These are phyloP conservation scores for Centrocercus urophasianus DNA, from an alignment of 2,113 vertebrate species.

Conservation along the genomic window DNA sequence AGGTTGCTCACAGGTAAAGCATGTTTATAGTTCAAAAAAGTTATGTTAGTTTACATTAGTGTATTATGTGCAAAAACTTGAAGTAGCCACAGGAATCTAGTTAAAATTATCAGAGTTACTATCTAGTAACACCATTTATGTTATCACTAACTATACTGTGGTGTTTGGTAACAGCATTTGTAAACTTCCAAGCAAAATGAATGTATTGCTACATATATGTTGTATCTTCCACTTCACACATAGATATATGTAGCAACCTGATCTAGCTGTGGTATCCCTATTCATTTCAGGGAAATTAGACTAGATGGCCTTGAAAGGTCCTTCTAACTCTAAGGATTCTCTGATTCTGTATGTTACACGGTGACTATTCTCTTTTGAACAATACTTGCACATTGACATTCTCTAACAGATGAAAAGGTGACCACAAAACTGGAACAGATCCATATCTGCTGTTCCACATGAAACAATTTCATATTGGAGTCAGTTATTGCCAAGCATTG, in stretches of 20 bases:
- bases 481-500: neutral
- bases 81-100: neutral
- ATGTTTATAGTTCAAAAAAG: neutral
- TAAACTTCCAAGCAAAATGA: neutral
- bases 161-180: neutral
- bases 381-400: neutral
- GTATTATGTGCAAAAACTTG: neutral
- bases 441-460: neutral
- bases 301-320: too few species aligned
- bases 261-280: too few species aligned
- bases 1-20: neutral
- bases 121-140: neutral
- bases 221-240: neutral
- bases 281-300: too few species aligned
- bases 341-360: neutral
- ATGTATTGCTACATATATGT: neutral
- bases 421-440: neutral
- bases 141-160: fast-evolving
- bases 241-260: neutral
- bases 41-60: neutral
- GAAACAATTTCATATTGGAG: neutral
- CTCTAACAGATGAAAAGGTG: neutral
- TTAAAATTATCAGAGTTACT: neutral
- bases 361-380: neutral
- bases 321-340: too few species aligned